Conservation (phyloP, 2,888 invertebrate genomes). For the Lithodes maja region DNA sequence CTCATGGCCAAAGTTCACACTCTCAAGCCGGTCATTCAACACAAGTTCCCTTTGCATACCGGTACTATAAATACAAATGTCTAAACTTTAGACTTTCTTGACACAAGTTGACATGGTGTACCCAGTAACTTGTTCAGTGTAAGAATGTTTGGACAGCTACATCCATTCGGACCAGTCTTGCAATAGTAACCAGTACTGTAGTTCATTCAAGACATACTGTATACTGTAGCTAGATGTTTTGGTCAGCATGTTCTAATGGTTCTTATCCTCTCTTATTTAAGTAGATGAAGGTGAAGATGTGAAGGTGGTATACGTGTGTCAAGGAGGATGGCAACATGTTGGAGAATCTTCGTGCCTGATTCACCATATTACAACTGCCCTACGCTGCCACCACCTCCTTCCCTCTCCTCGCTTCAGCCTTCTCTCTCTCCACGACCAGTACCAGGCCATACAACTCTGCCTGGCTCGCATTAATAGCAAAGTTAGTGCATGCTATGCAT, state of each 20-base stretch:
- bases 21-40: no score
- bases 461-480: conserved; percentile 58
- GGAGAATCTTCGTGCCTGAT: conserved; percentile 38
- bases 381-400: conserved; percentile 25
- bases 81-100: no score
- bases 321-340: conserved; percentile 38
- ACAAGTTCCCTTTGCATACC: no score
- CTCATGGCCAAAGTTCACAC: no score
- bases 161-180: neutral
- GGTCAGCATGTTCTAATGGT: no score
- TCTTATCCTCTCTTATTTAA: neutral
- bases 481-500: conserved; percentile 19
- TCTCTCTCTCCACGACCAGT: conserved; percentile 60
- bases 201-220: no score
- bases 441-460: conserved; percentile 62
- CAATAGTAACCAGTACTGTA: no score
- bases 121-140: neutral
- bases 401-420: conserved; percentile 42
- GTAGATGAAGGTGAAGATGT: neutral
- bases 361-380: conserved; percentile 32
- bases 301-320: conserved; percentile 26
- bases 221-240: no score
- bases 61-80: no score
- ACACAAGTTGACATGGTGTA: neutral
- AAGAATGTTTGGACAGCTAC: neutral